Percentiles rank a stretch among this genome's conserved stretches.
Conservation (phyloP, 2,888 invertebrate genomes). For the Phania funesta region DNA sequence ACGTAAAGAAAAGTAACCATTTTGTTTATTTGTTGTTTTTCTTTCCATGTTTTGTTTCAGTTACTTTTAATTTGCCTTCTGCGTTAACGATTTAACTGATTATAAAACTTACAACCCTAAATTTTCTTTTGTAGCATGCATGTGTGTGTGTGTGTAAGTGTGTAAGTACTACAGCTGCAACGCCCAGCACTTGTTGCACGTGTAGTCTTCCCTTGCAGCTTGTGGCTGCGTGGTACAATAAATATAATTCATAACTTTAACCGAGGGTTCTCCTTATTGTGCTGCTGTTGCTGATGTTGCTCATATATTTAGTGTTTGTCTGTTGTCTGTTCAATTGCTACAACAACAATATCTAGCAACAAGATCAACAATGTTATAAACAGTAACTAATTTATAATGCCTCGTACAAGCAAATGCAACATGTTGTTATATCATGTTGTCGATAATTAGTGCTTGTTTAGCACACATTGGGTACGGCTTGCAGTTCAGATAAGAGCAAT, state of each 20-base stretch:
- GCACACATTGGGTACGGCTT: slow-evolving; percentile 56
- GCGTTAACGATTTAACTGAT: slow-evolving; percentile 48
- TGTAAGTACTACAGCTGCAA: slow-evolving; percentile 48
- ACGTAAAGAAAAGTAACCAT: slow-evolving; percentile 45
- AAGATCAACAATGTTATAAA: slow-evolving; percentile 65
- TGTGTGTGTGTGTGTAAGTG: not conserved
- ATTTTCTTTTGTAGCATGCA: slow-evolving; percentile 32
- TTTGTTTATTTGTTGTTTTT: slow-evolving; percentile 6
- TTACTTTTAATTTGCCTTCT: not conserved
- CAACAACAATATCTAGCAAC: slow-evolving; percentile 66
- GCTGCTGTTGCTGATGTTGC: not conserved
- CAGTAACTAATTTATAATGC: slow-evolving; percentile 65
- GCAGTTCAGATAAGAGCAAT: slow-evolving; percentile 55
- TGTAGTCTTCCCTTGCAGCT: slow-evolving; percentile 20
- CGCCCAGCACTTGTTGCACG: slow-evolving; percentile 62
- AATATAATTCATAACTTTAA: slow-evolving; percentile 59
- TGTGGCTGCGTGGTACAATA: slow-evolving; percentile 29
- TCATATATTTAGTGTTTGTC: not conserved
- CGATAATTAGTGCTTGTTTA: slow-evolving; percentile 72
- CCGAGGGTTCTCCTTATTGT: slow-evolving; percentile 21
- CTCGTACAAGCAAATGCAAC: slow-evolving; percentile 58
- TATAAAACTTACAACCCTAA: slow-evolving; percentile 53
- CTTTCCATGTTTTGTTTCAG: not conserved
- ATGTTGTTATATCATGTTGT: slow-evolving; percentile 69
- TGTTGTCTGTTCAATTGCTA: slow-evolving; percentile 43